A percentile compares a stretch with the other conserved stretches of the same genome.
Evolutionary conservation across 2,797 vertebrate species (phyloP).

Genomic region (Onychomys leucogaster): DNA sequence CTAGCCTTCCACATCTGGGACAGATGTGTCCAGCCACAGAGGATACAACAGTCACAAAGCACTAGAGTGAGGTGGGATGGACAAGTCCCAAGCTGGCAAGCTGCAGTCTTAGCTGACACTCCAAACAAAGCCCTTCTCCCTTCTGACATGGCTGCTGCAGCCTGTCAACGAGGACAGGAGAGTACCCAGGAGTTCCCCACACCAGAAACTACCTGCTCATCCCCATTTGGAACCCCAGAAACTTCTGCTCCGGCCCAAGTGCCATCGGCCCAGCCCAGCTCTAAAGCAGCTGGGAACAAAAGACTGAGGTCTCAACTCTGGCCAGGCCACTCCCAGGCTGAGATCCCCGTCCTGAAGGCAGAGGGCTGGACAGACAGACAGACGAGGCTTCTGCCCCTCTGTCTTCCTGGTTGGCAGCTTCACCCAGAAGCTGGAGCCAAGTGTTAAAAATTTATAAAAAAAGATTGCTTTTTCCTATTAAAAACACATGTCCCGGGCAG

Average conservation of each 20-base stretch:
- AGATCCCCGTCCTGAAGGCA: not conserved
- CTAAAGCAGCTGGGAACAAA: not conserved
- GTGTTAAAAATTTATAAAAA: constrained; percentile 73
- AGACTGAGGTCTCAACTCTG: not conserved
- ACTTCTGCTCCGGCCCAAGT: not conserved
- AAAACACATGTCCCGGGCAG: constrained; percentile 75
- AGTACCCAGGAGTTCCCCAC: too few relatives aligned
- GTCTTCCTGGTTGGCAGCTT: constrained; percentile 67
- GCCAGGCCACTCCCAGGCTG: not conserved
- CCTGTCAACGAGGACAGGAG: accelerated
- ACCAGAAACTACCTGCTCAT: not conserved
- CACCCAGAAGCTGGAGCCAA: constrained; percentile 67
- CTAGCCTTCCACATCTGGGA: not conserved
- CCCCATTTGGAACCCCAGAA: not conserved
- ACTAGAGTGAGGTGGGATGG: not conserved
- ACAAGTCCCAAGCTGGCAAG: not conserved
- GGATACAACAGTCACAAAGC: constrained; percentile 34
- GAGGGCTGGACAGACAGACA: not conserved
- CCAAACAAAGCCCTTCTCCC: not conserved
- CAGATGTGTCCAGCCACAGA: constrained; percentile 31
- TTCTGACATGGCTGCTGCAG: not conserved
- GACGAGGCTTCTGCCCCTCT: not conserved
- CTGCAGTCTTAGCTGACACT: not conserved
- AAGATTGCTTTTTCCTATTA: constrained; percentile 57
- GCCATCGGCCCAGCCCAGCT: not conserved